Percentiles rank a stretch among this genome's conserved stretches.
These are phyloP conservation scores for Tenebrio molitor DNA, from an alignment of 1,140 invertebrate species.

Conservation along the genomic window DNA sequence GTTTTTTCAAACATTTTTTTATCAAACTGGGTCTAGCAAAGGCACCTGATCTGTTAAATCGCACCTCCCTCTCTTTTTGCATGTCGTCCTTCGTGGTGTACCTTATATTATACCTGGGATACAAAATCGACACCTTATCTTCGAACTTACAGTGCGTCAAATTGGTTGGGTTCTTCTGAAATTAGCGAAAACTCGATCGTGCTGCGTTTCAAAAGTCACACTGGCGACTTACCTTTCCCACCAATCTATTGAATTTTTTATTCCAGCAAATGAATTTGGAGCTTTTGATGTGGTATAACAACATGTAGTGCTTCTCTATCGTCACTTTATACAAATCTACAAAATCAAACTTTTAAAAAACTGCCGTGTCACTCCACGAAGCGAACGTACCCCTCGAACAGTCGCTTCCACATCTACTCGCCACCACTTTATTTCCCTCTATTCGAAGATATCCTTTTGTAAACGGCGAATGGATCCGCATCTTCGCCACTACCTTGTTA, in stretches of 20 bases:
- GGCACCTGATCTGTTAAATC: slow-evolving; percentile 1
- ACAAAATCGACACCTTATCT: slow-evolving; percentile 18
- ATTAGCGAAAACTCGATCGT: slow-evolving; percentile 42
- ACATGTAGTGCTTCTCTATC: neutral
- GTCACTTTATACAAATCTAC: slow-evolving; percentile 51
- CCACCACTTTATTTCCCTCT: slow-evolving; percentile 40
- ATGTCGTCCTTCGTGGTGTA: neutral
- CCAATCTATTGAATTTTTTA: slow-evolving; percentile 11
- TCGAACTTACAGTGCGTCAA: slow-evolving; percentile 50
- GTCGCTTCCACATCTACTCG: neutral
- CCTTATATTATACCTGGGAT: neutral
- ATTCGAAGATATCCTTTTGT: slow-evolving; percentile 44
- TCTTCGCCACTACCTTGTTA: slow-evolving; percentile 30
- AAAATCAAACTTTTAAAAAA: too few species aligned
- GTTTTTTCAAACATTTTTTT: neutral
- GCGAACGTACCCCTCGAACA: slow-evolving; percentile 14
- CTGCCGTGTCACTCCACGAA: too few species aligned
- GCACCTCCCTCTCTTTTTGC: neutral
- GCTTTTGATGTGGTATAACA: slow-evolving; percentile 45
- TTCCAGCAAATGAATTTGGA: slow-evolving; percentile 54
- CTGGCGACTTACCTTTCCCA: slow-evolving; percentile 48
- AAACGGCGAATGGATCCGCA: slow-evolving; percentile 36
- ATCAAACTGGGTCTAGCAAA: slow-evolving; percentile 5
- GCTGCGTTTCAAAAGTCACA: neutral
- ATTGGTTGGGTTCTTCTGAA: slow-evolving; percentile 33